These are phyloP conservation scores for Aotus griseimembra DNA, from an alignment of 2,797 vertebrate genomes.

Conservation along the genomic window DNA sequence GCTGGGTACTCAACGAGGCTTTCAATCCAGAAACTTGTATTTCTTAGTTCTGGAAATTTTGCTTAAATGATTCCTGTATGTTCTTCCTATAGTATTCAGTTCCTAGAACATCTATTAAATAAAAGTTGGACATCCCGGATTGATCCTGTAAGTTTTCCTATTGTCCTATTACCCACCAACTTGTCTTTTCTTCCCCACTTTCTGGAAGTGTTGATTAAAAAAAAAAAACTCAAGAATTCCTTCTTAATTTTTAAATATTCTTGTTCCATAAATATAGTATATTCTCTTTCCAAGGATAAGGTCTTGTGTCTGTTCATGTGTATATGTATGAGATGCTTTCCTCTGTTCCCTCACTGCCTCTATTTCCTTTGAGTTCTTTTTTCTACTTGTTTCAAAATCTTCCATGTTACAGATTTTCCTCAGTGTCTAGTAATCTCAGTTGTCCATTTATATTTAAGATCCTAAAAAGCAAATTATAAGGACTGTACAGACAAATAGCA, in stretches of 20 bases:
- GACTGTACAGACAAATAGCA: not conserved
- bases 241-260: not conserved
- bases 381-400: not conserved
- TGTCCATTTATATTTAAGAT: not conserved
- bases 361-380: not conserved
- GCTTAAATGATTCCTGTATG: not conserved
- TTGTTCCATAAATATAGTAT: not conserved
- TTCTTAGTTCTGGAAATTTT: not conserved
- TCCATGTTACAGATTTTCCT: not conserved
- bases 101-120: not conserved
- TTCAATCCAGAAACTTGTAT: not conserved
- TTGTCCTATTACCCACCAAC: not conserved
- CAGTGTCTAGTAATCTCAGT: not conserved
- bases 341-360: not conserved
- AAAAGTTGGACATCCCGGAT: not conserved
- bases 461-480: not conserved
- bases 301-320: not conserved
- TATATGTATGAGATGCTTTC: not conserved
- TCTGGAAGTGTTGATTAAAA: not conserved
- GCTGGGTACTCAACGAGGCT: not conserved
- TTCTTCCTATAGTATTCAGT: not conserved
- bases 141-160: not conserved
- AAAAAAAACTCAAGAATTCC: not conserved
- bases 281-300: not conserved
- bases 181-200: not conserved